A percentile compares a stretch with the other conserved stretches of the same genome.
phyloP scores from a whole-genome alignment of 64 coral and sea anemone genomes.

The Actinia tenebrosa region DNA sequence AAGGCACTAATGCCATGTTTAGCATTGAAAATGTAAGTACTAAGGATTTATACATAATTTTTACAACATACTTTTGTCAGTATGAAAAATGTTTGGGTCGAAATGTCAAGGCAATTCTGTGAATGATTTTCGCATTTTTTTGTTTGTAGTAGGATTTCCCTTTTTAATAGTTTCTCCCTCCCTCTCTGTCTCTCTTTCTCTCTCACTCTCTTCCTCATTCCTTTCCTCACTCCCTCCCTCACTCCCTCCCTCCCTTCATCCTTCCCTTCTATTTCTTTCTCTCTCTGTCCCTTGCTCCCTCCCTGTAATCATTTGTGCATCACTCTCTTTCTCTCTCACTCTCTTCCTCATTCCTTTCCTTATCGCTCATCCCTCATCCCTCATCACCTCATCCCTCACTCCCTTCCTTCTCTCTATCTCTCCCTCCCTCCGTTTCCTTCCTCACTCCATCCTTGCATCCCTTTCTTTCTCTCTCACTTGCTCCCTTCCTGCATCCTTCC shows the following conservation, averaged over 20 bases:
- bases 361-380: too few species aligned
- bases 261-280: too few species aligned
- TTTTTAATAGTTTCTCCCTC: neutral
- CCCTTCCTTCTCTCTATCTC: too few species aligned
- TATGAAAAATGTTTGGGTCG: neutral
- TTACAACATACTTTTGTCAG: neutral
- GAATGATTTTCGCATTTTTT: too few species aligned
- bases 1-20: constrained; percentile 56
- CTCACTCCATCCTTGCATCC: neutral
- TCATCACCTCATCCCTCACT: too few species aligned
- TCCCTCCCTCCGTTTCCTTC: neutral
- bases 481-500: too few species aligned
- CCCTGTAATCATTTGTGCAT: neutral
- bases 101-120: too few species aligned
- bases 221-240: neutral
- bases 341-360: too few species aligned
- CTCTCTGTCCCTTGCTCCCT: neutral
- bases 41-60: neutral
- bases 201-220: too few species aligned
- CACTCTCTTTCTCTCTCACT: neutral
- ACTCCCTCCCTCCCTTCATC: too few species aligned
- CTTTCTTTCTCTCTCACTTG: neutral
- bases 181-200: neutral
- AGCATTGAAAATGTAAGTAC: constrained; percentile 22
- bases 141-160: neutral